Evolutionary conservation across 1,140 invertebrate genomes (phyloP).

Genomic region (Cotesia glomerata): DNA sequence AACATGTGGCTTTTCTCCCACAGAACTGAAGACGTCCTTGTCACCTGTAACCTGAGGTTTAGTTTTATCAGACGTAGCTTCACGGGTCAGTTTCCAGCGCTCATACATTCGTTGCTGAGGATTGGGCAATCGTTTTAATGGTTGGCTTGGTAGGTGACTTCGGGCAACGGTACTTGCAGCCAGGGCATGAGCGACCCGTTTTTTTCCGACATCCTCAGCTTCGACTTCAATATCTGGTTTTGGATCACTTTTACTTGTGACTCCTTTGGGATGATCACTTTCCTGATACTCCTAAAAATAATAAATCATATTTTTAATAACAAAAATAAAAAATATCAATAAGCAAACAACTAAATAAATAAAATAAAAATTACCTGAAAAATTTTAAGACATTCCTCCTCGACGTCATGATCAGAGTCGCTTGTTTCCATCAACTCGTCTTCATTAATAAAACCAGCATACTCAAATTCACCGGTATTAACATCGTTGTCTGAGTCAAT

Average conservation of each 20-base stretch:
- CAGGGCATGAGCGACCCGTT: conserved; percentile 57
- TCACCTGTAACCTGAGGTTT: conserved; percentile 21
- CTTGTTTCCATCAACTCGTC: conserved; percentile 49
- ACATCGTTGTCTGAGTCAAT: conserved; percentile 38
- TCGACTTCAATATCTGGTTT: conserved; percentile 41
- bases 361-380: conserved; percentile 66
- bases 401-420: conserved; percentile 67
- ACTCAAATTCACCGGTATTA: conserved; percentile 33
- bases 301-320: not conserved
- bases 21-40: conserved; percentile 10
- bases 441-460: conserved; percentile 38
- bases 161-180: conserved; percentile 39
- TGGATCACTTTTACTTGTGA: conserved; percentile 34
- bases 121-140: conserved; percentile 46
- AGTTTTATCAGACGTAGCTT: conserved; percentile 47
- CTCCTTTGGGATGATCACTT: conserved; percentile 48
- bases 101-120: conserved; percentile 58
- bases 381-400: conserved; percentile 76
- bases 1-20: conserved; percentile 36
- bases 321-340: conserved; percentile 3
- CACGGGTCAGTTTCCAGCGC: conserved; percentile 54
- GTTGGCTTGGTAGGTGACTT: conserved; percentile 44
- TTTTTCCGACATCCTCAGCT: conserved; percentile 49
- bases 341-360: conserved; percentile 13
- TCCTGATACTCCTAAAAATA: conserved; percentile 57